phyloP scores from a whole-genome alignment of 2,888 invertebrate genomes.

The Epinotia bilunana region DNA sequence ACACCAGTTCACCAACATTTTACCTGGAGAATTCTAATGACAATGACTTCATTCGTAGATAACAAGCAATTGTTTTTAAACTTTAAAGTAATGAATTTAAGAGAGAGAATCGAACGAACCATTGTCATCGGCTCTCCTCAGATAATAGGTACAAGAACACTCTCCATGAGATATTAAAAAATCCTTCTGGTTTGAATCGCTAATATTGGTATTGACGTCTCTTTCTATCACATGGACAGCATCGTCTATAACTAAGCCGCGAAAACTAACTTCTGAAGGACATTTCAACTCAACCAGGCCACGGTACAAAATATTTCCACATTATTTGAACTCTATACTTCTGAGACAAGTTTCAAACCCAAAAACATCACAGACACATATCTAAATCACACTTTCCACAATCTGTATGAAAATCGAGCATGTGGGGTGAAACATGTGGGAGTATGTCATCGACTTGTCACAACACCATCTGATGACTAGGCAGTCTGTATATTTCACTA shows the following conservation, averaged over 20 bases:
- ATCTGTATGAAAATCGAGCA: background rate
- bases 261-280: background rate
- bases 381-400: background rate
- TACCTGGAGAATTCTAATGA: background rate
- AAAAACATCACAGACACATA: background rate
- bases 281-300: background rate
- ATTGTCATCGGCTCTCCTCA: background rate
- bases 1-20: slow-evolving; percentile 2
- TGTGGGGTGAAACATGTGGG: no score
- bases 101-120: slow-evolving; percentile 11
- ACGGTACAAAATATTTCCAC: background rate
- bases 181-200: background rate
- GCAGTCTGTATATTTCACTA: no score
- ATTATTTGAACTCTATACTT: background rate
- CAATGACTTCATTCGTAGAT: background rate
- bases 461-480: no score
- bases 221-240: background rate
- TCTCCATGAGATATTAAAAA: background rate
- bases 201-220: background rate
- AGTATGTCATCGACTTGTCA: no score
- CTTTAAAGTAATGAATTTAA: background rate
- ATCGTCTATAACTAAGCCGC: background rate
- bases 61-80: no score
- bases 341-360: background rate
- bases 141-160: background rate